Evolutionary conservation across 1,140 invertebrate species (phyloP).

Genomic region (Tribolium madens): DNA sequence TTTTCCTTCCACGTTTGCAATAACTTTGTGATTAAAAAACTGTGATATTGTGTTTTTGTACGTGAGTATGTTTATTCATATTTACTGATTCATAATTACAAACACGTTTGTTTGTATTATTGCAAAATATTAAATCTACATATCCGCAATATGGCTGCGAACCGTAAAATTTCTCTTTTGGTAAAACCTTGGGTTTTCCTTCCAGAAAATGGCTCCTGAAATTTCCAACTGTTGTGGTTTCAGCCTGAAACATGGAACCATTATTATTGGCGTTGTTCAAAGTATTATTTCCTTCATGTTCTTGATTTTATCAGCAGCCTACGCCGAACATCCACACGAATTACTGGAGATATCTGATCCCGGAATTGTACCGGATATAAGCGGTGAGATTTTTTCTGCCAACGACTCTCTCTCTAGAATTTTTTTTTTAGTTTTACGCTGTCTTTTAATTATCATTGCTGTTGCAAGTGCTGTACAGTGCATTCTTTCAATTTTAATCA

Average conservation of each 20-base stretch:
- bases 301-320: slow-evolving; percentile 59
- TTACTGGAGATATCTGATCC: slow-evolving; percentile 60
- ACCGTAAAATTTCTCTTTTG: neutral
- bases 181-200: slow-evolving; percentile 1
- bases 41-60: slow-evolving; percentile 9
- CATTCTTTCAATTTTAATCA: slow-evolving; percentile 60
- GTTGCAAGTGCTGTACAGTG: slow-evolving; percentile 58
- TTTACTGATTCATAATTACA: neutral
- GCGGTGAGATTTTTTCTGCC: slow-evolving; percentile 51
- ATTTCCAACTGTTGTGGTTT: slow-evolving; percentile 58
- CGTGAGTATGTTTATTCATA: slow-evolving; percentile 6
- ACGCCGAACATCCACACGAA: slow-evolving; percentile 63
- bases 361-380: slow-evolving; percentile 56
- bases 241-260: slow-evolving; percentile 60
- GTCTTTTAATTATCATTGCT: slow-evolving; percentile 59
- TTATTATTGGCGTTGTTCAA: slow-evolving; percentile 61
- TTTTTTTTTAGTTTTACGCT: slow-evolving; percentile 54
- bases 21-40: neutral
- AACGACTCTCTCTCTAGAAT: no score
- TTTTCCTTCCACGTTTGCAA: neutral
- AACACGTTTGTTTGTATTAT: neutral
- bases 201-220: slow-evolving; percentile 40
- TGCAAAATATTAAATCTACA: slow-evolving; percentile 1
- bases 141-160: slow-evolving; percentile 29
- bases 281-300: slow-evolving; percentile 62